Conservation (phyloP, 2,888 invertebrate genomes). For the Dicyrtoma fusca region DNA sequence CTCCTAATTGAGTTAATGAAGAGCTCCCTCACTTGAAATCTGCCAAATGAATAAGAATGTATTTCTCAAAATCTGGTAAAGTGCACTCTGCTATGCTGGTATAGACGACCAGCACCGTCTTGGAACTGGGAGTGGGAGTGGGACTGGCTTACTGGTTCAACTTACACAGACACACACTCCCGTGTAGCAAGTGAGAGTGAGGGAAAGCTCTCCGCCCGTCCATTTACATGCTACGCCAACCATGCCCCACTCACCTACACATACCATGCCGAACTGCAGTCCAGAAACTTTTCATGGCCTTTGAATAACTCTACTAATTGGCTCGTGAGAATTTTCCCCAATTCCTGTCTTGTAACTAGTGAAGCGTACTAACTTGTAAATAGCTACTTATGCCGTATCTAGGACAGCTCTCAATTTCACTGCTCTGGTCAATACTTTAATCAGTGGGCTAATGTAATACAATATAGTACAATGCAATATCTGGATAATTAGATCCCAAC, state of each 20-base stretch:
- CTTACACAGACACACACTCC: neutral
- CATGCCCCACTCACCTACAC: conserved; percentile 2
- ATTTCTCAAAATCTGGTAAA: neutral
- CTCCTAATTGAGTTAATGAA: conserved; percentile 31
- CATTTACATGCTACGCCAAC: too few relatives aligned
- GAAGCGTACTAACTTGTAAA: too few relatives aligned
- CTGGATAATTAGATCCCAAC: too few relatives aligned
- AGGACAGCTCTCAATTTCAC: too few relatives aligned
- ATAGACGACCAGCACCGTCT: neutral
- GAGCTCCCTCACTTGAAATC: conserved; percentile 5
- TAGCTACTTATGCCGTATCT: too few relatives aligned
- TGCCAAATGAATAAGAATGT: conserved; percentile 23
- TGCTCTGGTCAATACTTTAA: too few relatives aligned
- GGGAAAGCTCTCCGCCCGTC: neutral
- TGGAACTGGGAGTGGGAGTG: neutral
- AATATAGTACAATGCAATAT: too few relatives aligned
- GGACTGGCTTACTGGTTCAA: neutral
- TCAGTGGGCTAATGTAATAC: too few relatives aligned
- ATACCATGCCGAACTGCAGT: neutral
- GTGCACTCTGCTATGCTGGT: neutral
- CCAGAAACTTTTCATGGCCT: conserved; percentile 16
- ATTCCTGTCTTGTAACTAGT: too few relatives aligned
- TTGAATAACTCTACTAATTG: conserved; percentile 21
- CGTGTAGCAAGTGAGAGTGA: neutral
- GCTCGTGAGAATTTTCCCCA: neutral